Base-by-base conservation (phyloP, 23 tunicate genomes). In the Corella eumyota region DNA sequence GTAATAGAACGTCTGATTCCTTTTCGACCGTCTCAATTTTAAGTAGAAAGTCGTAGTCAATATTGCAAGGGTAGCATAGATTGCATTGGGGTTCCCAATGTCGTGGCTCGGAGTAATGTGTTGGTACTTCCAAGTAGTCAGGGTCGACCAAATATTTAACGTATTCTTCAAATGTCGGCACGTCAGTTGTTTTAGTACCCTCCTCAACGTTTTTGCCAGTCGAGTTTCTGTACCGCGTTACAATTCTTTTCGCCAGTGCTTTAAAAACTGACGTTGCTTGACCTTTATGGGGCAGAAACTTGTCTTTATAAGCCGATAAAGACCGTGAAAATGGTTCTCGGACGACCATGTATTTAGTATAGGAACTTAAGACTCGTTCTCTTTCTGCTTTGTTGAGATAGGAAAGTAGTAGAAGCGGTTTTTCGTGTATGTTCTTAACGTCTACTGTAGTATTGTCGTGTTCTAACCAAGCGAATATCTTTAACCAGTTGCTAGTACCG, bases 1-100 rank as follows among this genome's bases (percentile, higher is more conserved):
- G 36, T 3, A 72, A 33, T 3, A 72, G 11, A 35, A 29, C 66
- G 1, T 72, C 66, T 15, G 77, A 55, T 50, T 81, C 91, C n/a
- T 58, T 75, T 13, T 59, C 74, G 7, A 73, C 56, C 3, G 61
- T 66, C 35, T 72, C 69, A 21, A 81, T 23, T n/a, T 36, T 45
- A 5, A 73, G 34, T 3, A 81, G 13, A 30, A 66, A 81, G 36
- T 81, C 91, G 79, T 81, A 81, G 31, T 66, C 28, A 9, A 81
- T 72, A 19, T 50, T 60, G 73, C 91, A 81, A 1, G 91, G 91
- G 36, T 55, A 81, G 31, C 91, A 81, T 4, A 81, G 60, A 30
- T 69, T 26, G 20, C 29, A 48, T 26, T 65, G 77, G 34, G 64
- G 71, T 31, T 44, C 40, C 91, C 91, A 81, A 36, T 81, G 91